Evolutionary conservation across 2,888 invertebrate genomes (phyloP).

Genomic region (Ennomos erosarius): DNA sequence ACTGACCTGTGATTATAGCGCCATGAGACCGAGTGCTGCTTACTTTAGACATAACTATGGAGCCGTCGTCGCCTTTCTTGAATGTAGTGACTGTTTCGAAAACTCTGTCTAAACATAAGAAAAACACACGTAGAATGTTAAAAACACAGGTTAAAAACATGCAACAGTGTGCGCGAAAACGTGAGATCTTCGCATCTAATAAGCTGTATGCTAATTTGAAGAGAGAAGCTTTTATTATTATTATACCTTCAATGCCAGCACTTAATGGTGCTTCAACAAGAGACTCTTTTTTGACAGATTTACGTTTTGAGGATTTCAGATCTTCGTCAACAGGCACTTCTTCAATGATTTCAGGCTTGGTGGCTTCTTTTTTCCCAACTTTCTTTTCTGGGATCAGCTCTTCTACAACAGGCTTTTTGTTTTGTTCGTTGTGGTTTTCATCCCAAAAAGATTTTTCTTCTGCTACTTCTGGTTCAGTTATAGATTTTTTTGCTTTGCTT

Average conservation of each 20-base stretch:
- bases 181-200: slow-evolving; percentile 61
- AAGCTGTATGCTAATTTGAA: slow-evolving; percentile 72
- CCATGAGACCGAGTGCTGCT: slow-evolving; percentile 87
- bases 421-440: slow-evolving; percentile 69
- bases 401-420: slow-evolving; percentile 59
- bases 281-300: slow-evolving; percentile 74
- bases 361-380: slow-evolving; percentile 60
- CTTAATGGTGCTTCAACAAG: slow-evolving; percentile 74
- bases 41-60: slow-evolving; percentile 83
- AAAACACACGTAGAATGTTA: slow-evolving; percentile 81
- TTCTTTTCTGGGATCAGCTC: slow-evolving; percentile 61
- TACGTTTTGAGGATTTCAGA: slow-evolving; percentile 70
- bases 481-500: slow-evolving; percentile 57
- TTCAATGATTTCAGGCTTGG: slow-evolving; percentile 69
- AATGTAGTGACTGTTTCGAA: slow-evolving; percentile 84
- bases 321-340: slow-evolving; percentile 69
- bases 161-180: slow-evolving; percentile 69
- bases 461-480: slow-evolving; percentile 59
- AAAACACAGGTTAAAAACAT: slow-evolving; percentile 77
- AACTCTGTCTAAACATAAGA: slow-evolving; percentile 83
- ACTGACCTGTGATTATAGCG: slow-evolving; percentile 87
- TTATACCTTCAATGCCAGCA: slow-evolving; percentile 83
- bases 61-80: slow-evolving; percentile 79
- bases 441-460: slow-evolving; percentile 75
- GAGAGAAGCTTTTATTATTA: slow-evolving; percentile 63